Conservation (phyloP, 2,113 vertebrate species). For the Tetrax tetrax region DNA sequence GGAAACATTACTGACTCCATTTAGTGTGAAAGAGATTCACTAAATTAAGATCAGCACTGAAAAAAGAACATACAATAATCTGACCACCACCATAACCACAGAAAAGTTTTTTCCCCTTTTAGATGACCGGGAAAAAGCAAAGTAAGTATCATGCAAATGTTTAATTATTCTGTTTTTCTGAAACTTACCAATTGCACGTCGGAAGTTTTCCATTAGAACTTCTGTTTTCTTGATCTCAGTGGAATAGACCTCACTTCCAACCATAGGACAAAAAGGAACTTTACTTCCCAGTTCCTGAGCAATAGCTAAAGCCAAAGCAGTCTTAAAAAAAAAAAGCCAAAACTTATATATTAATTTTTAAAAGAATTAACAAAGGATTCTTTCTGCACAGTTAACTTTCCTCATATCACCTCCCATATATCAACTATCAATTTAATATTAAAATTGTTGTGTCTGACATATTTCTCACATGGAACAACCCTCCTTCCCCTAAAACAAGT, state of each 20-base stretch:
- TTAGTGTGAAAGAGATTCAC: not conserved
- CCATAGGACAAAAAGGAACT: conserved; percentile 98
- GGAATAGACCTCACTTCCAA: conserved; percentile 98
- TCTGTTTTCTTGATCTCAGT: conserved; percentile 99
- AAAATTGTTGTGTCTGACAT: not conserved
- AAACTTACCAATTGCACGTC: conserved; percentile 93
- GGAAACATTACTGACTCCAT: not conserved
- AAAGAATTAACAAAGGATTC: not conserved
- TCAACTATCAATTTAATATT: not conserved
- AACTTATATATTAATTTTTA: not conserved
- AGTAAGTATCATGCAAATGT: not conserved
- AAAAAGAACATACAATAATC: not conserved
- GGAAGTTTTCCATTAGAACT: conserved; percentile 98
- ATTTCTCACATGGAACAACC: not conserved
- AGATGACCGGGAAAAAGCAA: not conserved
- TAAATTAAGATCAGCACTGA: not conserved
- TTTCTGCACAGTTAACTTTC: not conserved
- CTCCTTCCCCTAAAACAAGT: not conserved
- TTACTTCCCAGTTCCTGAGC: conserved; percentile 98
- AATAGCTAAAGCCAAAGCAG: conserved; percentile 93
- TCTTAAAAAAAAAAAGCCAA: conserved; percentile 71
- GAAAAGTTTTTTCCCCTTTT: not conserved
- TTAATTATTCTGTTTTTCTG: not conserved
- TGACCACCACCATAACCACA: not conserved
- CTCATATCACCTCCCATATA: not conserved